Evolutionary conservation across 2,888 invertebrate species (phyloP), one percentile per base, ranked within the genome.

Genomic region (Apamea sordens): DNA sequence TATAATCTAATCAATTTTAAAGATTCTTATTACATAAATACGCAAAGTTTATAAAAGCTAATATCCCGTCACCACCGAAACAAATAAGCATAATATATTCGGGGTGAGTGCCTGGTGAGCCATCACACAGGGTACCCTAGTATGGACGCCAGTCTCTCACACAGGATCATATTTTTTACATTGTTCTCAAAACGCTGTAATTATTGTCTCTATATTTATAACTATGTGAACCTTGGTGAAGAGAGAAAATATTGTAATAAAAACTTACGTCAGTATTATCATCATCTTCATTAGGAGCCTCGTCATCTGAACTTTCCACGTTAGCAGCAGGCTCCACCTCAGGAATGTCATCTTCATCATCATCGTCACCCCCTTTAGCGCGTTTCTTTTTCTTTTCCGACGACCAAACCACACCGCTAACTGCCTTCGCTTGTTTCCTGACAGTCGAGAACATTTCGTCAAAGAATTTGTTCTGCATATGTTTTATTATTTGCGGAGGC

Each of bases 381-480:
- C 89, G 91, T 88, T 87, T 94, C 76, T 93, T 97, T n/a, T 96
- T 94, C 56, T 96, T 95, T 67, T 97, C 97, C 4, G 95, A 79
- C 11, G 96, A 95, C 97, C 97, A 96, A 88, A 97, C 88, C 18
- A 97, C 94, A 5, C 97, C 97, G 1, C 96, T 93, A 15, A 96
- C 96, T 41, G 96, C 92, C 89, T 97, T 98, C 0, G 97, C 97
- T 6, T 97, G 96, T 91, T 97, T 98, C 53, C 97, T 96, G 24
- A 98, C 97, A 5, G 97, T 95, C 0, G 94, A 90, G 89, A 98
- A 98, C 94, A 99, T 96, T 73, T 97, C 96, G n/a, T 95, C 96
- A 86, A 98, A 98, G 92, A 98, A 99, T 28, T 94, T 95, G 4
- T 97, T 97, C 91, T 98, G 98, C 96, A 99, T 98, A 90, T 98